Evolutionary conservation across 2,888 invertebrate genomes (phyloP).

Genomic region (Ypsolopha sequella): DNA sequence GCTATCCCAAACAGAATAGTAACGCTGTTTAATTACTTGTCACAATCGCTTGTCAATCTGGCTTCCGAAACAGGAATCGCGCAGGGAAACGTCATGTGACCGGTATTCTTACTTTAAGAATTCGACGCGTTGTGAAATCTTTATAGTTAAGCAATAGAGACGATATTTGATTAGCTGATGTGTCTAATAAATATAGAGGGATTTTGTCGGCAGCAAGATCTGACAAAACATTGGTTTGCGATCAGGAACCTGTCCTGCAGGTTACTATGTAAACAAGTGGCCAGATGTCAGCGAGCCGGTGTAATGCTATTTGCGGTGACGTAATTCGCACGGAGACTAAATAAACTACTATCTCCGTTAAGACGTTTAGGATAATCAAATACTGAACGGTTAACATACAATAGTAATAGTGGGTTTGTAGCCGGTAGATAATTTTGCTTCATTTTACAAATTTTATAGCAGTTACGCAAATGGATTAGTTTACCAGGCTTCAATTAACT

Average conservation of each 20-base stretch:
- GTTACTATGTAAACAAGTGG: not conserved
- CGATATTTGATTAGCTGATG: too few species aligned
- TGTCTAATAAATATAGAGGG: too few species aligned
- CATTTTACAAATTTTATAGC: not conserved
- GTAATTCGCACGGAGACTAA: not conserved
- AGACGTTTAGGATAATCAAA: not conserved
- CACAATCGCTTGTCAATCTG: slow-evolving; percentile 38
- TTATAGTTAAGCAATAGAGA: too few species aligned
- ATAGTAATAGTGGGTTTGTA: not conserved
- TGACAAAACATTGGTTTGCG: too few species aligned
- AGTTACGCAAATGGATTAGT: not conserved
- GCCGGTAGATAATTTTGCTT: slow-evolving; percentile 1
- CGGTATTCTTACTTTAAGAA: not conserved
- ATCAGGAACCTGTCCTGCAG: not conserved
- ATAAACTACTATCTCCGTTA: not conserved
- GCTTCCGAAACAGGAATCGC: slow-evolving; percentile 45
- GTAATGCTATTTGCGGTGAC: slow-evolving; percentile 1
- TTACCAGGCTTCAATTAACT: not conserved
- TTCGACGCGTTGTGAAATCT: too few species aligned
- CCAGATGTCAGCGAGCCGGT: not conserved
- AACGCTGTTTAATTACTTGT: not conserved
- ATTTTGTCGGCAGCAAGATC: too few species aligned
- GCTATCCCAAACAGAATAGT: slow-evolving; percentile 30
- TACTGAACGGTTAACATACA: not conserved
- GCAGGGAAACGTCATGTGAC: slow-evolving; percentile 41